phyloP scores from a whole-genome alignment of 2,888 invertebrate genomes.

The Hypsopygia costalis region DNA sequence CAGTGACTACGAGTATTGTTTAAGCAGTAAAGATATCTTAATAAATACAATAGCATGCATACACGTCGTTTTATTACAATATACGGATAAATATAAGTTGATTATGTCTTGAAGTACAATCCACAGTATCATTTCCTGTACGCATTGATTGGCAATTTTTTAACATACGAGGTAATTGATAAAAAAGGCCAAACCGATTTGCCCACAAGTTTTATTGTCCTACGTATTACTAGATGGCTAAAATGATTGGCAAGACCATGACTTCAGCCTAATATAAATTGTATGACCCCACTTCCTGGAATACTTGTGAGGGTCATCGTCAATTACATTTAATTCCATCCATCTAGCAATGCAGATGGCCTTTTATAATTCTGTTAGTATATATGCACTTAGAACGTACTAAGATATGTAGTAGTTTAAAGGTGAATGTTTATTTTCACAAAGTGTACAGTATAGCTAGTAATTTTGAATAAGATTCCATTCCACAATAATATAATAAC shows the following conservation, averaged over 20 bases:
- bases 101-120: constrained; percentile 1
- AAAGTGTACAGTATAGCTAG: too few relatives aligned
- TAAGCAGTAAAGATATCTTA: constrained; percentile 2
- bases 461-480: too few relatives aligned
- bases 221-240: constrained; percentile 67
- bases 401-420: too few relatives aligned
- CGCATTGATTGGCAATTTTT: not conserved
- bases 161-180: constrained; percentile 18
- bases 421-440: too few relatives aligned
- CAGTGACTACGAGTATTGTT: constrained; percentile 10
- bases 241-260: constrained; percentile 74
- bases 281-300: constrained; percentile 73
- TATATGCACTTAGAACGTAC: too few relatives aligned
- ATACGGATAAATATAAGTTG: not conserved
- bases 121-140: not conserved
- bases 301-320: constrained; percentile 58
- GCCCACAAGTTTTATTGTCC: constrained; percentile 68
- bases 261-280: constrained; percentile 72
- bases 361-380: constrained; percentile 11
- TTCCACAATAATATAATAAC: too few relatives aligned
- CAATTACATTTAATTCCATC: constrained; percentile 52
- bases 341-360: constrained; percentile 40
- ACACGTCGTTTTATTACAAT: not conserved
- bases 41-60: not conserved
- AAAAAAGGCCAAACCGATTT: constrained; percentile 45